Percentiles rank a stretch among this genome's conserved stretches.
phyloP scores from a whole-genome alignment of 2,797 vertebrate species.

The Clarias platycephalus region DNA sequence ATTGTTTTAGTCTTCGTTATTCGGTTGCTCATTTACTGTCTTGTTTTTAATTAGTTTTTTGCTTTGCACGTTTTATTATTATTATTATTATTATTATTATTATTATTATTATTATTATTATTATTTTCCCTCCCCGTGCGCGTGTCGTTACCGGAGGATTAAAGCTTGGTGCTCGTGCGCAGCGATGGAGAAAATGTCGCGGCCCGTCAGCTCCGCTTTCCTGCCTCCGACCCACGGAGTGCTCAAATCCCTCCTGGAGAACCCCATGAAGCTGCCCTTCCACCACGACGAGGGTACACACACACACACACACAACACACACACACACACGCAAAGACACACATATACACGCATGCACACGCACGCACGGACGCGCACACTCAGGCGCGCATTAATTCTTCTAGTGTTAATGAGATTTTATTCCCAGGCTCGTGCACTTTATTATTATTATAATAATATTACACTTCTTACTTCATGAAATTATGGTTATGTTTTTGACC shows the following conservation, averaged over 20 bases:
- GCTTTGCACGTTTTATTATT: not conserved
- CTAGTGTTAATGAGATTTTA: not conserved
- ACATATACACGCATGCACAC: not conserved
- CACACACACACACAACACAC: not conserved
- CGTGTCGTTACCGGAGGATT: not conserved
- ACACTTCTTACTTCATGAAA: too few relatives aligned
- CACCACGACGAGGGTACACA: slow-evolving; percentile 88
- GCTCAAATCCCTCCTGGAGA: slow-evolving; percentile 95
- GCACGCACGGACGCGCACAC: not conserved
- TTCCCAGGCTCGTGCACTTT: not conserved
- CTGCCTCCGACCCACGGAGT: slow-evolving; percentile 93
- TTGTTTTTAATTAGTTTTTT: not conserved
- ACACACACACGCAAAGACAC: not conserved
- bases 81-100: not conserved
- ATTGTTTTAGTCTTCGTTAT: too few relatives aligned
- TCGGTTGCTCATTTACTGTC: not conserved
- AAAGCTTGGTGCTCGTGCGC: not conserved
- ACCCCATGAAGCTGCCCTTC: slow-evolving; percentile 92
- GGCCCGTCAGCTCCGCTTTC: slow-evolving; percentile 86
- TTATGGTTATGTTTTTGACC: too few relatives aligned
- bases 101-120: not conserved
- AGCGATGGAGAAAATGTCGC: slow-evolving; percentile 85
- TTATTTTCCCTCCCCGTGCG: not conserved
- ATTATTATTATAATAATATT: too few relatives aligned
- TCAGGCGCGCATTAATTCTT: too few relatives aligned